Conservation (phyloP, 2,113 vertebrate species). For the Anolis sagrei region DNA sequence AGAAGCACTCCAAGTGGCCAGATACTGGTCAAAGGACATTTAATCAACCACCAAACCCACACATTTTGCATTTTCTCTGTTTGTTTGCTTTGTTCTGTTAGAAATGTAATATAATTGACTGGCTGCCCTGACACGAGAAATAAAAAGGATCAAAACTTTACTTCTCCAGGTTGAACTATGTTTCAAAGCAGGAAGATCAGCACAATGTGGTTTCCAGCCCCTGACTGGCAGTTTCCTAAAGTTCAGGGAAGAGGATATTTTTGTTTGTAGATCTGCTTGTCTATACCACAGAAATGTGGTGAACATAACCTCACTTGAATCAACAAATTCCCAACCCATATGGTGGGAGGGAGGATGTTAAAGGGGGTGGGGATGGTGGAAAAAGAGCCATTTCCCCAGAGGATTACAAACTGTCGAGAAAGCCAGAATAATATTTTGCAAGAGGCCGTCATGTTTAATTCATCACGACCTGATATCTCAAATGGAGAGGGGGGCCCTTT, state of each 20-base stretch:
- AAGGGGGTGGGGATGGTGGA: conserved; percentile 34
- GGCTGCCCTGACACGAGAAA: too few relatives aligned
- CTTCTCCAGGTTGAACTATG: background rate
- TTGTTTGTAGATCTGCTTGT: background rate
- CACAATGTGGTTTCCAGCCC: conserved; percentile 47
- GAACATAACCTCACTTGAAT: conserved; percentile 57
- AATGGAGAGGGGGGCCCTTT: conserved; percentile 9
- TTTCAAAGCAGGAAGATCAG: background rate
- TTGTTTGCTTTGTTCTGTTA: too few relatives aligned
- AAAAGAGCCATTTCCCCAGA: conserved; percentile 14
- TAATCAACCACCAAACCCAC: too few relatives aligned
- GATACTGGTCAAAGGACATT: too few relatives aligned
- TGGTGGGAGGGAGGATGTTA: conserved; percentile 14
- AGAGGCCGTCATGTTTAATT: conserved; percentile 56
- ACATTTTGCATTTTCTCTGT: too few relatives aligned
- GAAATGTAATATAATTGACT: too few relatives aligned
- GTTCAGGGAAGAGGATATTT: conserved; percentile 29
- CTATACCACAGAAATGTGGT: conserved; percentile 40
- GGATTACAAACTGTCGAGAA: conserved; percentile 37
- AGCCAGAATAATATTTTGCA: conserved; percentile 35
- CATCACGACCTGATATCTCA: conserved; percentile 61
- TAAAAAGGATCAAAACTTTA: background rate
- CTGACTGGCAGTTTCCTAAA: conserved; percentile 63
- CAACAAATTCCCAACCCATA: conserved; percentile 22
- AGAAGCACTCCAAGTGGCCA: too few relatives aligned